Evolutionary conservation across 1,140 invertebrate genomes (phyloP), one percentile per base, ranked within the genome.

Genomic region (Drosophila tsacasi): DNA sequence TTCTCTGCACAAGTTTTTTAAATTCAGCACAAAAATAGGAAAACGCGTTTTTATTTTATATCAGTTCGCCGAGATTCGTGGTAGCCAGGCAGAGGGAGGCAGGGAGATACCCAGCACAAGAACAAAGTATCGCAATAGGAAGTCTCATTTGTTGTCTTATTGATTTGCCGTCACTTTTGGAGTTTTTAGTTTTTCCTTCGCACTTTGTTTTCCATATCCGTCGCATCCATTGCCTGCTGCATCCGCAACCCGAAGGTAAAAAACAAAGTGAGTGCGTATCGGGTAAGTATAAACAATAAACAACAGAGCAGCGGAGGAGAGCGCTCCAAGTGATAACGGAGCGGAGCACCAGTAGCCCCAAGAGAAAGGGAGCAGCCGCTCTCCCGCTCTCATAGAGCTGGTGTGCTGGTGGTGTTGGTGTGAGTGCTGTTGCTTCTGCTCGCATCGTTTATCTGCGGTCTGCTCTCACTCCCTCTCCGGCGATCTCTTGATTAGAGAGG

Each of bases 1-100:
- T 78, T 78, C 75, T 69, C 75, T 78, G 75, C 75, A 78, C 75
- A 57, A 60, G 37, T 35, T 57, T 69, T 69, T 42, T 78, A 58
- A 78, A 78, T 62, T 78, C 59, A 75, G 72, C 71, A 75, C 72
- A 78, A 44, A 54, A 46, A 69, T 58, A 78, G 58, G 55, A 42
- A 37, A 19, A 21, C 21, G 57, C 57, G 76, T 59, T 46, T 37
- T 42, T 78, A 62, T 61, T 54, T 75, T 55, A 5, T 15, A 69
- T 57, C 42, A 35, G 52, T 58, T 52, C 12, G 47, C 35, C 42
- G 42, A 30, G 57, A 40, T 39, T 46, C 57, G 49, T 52, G 42
- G 42, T 10, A 32, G 46, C 37, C 12, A 37, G 52, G 21, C 44
- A 49, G n/a, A 5, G 9, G 12, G 15, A 49, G 50, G 17, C 12